A percentile compares a stretch with the other conserved stretches of the same genome.
These are phyloP conservation scores for Synergus itoensis DNA, from an alignment of 2,888 invertebrate species.

Conservation along the genomic window DNA sequence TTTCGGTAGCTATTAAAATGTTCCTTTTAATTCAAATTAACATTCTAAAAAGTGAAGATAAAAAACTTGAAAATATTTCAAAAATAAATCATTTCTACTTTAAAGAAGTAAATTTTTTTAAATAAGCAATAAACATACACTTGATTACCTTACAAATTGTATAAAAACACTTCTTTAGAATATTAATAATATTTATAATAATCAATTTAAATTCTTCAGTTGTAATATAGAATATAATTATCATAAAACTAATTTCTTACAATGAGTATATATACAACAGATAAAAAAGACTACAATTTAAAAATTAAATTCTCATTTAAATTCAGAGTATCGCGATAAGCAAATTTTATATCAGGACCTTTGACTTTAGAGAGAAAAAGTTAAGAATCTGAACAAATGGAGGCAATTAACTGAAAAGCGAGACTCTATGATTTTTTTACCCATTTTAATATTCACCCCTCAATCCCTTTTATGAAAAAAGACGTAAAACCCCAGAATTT, in stretches of 20 bases:
- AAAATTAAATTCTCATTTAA: background rate
- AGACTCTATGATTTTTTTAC: background rate
- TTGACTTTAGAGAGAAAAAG: background rate
- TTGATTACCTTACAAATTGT: too few relatives aligned
- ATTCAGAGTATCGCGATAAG: background rate
- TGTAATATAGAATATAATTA: background rate
- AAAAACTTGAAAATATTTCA: too few relatives aligned
- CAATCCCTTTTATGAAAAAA: background rate
- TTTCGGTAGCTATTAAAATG: too few relatives aligned
- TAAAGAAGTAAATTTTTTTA: too few relatives aligned
- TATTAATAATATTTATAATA: background rate
- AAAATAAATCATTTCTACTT: too few relatives aligned
- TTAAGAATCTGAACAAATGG: conserved; percentile 8
- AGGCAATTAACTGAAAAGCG: background rate
- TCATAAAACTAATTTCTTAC: too few relatives aligned
- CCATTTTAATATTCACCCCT: conserved; percentile 15
- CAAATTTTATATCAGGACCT: background rate
- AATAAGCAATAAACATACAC: too few relatives aligned
- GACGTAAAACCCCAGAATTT: conserved; percentile 27
- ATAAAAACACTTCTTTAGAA: too few relatives aligned
- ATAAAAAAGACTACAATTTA: background rate
- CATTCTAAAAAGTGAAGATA: too few relatives aligned
- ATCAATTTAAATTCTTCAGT: background rate
- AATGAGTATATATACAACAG: too few relatives aligned
- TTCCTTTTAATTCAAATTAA: too few relatives aligned